Percentiles rank a stretch among this genome's conserved stretches.
These are phyloP conservation scores for Loxodonta africana DNA, from an alignment of 2,113 vertebrate genomes.

Conservation along the genomic window DNA sequence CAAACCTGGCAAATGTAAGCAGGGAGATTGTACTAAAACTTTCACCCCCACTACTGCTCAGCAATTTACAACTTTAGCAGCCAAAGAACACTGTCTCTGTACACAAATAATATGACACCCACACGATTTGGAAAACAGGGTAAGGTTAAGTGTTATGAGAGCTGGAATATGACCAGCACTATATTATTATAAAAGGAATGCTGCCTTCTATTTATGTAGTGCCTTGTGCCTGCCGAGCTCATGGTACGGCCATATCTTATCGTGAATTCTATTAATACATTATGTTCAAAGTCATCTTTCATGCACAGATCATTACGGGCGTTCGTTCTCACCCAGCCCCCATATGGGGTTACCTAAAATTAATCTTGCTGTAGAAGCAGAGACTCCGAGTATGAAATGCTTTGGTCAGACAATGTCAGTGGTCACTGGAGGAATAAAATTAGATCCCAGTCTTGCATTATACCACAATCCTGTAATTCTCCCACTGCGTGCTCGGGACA, in stretches of 20 bases:
- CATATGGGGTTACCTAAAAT: not conserved
- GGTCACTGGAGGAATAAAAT: not conserved
- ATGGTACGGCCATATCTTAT: not conserved
- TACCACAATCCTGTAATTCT: not conserved
- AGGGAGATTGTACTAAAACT: not conserved
- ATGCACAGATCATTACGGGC: conserved; percentile 13
- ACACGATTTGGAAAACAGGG: conserved; percentile 6
- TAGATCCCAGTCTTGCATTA: not conserved
- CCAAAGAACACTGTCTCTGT: not conserved
- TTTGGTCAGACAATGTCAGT: not conserved
- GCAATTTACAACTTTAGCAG: not conserved
- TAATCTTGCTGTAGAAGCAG: conserved; percentile 47
- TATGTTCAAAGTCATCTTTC: conserved; percentile 50
- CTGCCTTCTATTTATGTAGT: not conserved
- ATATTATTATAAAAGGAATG: conserved; percentile 12
- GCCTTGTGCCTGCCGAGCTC: not conserved
- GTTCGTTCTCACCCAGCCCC: not conserved
- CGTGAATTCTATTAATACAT: conserved; percentile 64
- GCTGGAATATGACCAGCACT: not conserved
- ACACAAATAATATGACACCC: not conserved
- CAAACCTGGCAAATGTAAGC: not conserved
- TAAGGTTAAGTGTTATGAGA: not conserved
- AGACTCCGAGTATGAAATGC: not conserved
- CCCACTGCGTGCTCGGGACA: too few species aligned
- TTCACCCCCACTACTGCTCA: not conserved